Percentiles rank a stretch among this genome's conserved stretches.
Evolutionary conservation across 2,113 vertebrate species (phyloP).

Genomic region (Grallaria varia): DNA sequence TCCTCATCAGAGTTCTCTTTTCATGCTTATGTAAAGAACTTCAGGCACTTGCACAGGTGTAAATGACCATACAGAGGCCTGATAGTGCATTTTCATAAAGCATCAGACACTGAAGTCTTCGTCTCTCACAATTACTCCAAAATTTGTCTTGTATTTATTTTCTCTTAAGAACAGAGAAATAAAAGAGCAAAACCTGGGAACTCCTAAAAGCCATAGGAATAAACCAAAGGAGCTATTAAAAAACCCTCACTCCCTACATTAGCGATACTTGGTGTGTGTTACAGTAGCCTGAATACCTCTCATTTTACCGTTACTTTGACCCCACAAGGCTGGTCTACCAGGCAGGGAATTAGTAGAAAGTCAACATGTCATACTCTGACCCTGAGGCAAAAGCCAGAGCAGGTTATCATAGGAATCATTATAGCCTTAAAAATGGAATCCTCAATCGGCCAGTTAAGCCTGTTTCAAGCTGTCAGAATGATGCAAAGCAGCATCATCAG

Average conservation of each 20-base stretch:
- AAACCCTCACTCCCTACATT: background rate
- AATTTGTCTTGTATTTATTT: background rate
- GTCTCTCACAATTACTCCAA: background rate
- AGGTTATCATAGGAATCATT: conserved; percentile 30
- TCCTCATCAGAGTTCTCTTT: conserved; percentile 5
- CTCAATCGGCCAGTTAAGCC: background rate
- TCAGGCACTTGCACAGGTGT: background rate
- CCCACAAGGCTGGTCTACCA: background rate
- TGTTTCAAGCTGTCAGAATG: conserved; percentile 17
- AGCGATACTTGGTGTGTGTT: background rate
- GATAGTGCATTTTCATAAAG: background rate
- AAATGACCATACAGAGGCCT: background rate
- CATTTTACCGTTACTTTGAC: background rate
- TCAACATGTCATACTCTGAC: background rate
- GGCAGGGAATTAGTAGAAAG: background rate
- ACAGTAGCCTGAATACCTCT: background rate
- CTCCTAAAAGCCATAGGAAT: background rate
- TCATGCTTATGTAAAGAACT: background rate
- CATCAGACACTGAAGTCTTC: background rate
- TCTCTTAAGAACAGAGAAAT: background rate
- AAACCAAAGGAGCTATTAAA: background rate
- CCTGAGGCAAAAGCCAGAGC: background rate
- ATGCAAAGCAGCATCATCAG: background rate
- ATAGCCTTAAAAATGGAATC: conserved; percentile 14
- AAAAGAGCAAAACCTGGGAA: background rate